Evolutionary conservation across 2,113 vertebrate species (phyloP).

Genomic region (Vicugna pacos): DNA sequence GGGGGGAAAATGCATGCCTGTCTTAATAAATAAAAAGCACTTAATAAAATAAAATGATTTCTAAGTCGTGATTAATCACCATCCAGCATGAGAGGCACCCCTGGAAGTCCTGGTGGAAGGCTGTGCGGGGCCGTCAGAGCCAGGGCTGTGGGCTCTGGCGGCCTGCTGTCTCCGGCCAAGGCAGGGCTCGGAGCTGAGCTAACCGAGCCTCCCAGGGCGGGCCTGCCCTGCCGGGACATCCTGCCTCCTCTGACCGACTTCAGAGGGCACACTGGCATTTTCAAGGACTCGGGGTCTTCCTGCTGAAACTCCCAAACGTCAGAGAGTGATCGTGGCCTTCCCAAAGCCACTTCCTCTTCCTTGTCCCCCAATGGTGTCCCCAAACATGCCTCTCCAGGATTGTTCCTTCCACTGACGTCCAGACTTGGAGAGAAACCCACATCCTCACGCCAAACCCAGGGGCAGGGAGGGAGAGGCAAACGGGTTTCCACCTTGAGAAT

Average conservation of each 20-base stretch:
- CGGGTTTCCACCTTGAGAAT: background rate
- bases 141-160: background rate
- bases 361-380: background rate
- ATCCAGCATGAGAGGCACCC: constrained; percentile 21
- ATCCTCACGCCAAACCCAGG: background rate
- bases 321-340: background rate
- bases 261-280: background rate
- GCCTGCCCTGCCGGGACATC: background rate
- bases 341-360: background rate
- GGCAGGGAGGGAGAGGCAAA: background rate
- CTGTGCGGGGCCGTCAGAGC: background rate
- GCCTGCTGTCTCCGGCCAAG: background rate
- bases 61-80: constrained; percentile 55
- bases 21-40: constrained; percentile 61
- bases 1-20: constrained; percentile 26
- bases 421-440: background rate
- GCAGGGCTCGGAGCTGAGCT: background rate
- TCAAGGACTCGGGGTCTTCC: background rate
- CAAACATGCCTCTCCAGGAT: background rate
- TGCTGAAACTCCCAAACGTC: background rate
- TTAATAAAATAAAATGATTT: constrained; percentile 63
- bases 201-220: background rate
- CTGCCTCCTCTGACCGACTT: rapidly evolving
- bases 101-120: background rate
- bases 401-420: background rate